Evolutionary conservation across 2,113 vertebrate genomes (phyloP).

Genomic region (Mustela nigripes): DNA sequence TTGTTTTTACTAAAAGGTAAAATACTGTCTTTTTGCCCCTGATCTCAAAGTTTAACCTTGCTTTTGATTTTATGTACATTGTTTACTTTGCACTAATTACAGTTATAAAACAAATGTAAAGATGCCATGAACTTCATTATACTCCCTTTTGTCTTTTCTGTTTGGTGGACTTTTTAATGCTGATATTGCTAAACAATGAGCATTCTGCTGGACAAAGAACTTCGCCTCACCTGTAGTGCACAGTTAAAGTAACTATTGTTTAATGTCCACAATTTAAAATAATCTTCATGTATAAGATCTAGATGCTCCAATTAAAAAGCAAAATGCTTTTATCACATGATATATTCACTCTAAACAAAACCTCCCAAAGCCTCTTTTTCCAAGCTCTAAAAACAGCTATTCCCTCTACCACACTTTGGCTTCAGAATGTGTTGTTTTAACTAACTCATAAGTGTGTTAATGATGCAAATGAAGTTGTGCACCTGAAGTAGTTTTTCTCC

Average conservation of each 20-base stretch:
- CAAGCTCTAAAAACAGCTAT: background rate
- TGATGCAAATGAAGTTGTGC: background rate
- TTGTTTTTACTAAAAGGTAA: background rate
- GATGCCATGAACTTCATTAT: constrained; percentile 63
- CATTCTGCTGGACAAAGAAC: rapidly evolving
- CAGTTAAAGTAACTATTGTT: background rate
- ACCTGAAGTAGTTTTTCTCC: background rate
- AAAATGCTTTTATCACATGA: background rate
- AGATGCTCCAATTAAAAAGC: background rate
- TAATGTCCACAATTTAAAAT: background rate
- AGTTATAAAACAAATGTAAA: constrained; percentile 75
- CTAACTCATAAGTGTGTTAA: background rate
- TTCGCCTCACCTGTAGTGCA: background rate
- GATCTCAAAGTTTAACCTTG: constrained; percentile 36
- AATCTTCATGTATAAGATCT: background rate
- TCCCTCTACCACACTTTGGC: background rate
- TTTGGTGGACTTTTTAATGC: background rate
- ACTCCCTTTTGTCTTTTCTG: background rate
- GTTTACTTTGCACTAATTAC: constrained; percentile 67
- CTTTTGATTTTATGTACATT: constrained; percentile 74
- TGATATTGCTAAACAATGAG: background rate
- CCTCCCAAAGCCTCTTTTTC: background rate
- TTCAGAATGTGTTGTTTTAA: background rate
- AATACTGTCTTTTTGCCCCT: background rate
- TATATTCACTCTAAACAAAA: background rate